Evolutionary conservation across 2,797 vertebrate species (phyloP).

Genomic region (Chelonia mydas): DNA sequence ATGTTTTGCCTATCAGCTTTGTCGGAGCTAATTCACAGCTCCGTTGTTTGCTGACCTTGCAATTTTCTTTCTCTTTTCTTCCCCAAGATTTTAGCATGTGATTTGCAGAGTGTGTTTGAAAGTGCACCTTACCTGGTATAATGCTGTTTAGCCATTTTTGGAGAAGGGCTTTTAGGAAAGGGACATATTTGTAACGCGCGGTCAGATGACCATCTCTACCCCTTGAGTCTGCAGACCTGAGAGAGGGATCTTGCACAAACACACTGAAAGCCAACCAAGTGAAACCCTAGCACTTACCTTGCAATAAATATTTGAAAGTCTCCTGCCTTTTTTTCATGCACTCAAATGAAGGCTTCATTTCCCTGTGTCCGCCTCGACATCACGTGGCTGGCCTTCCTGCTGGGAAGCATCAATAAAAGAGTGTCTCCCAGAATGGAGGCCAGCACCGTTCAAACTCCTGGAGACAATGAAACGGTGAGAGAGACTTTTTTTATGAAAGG

Average conservation of each 20-base stretch:
- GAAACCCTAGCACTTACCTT: not conserved
- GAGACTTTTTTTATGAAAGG: not conserved
- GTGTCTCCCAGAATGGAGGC: not conserved
- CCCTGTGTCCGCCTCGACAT: not conserved
- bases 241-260: not conserved
- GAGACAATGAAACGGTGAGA: not conserved
- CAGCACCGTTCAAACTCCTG: not conserved
- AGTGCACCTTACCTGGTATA: not conserved
- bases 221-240: not conserved
- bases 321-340: not conserved
- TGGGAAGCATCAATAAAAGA: not conserved
- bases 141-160: not conserved
- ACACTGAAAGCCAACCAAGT: not conserved
- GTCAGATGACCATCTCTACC: not conserved
- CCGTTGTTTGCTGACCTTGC: not conserved
- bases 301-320: not conserved
- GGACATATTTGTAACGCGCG: not conserved
- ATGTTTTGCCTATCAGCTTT: not conserved
- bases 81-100: not conserved
- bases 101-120: not conserved
- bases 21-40: not conserved
- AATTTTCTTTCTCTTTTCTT: not conserved
- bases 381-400: not conserved
- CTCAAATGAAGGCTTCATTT: not conserved
- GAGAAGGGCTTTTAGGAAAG: not conserved